Evolutionary conservation across 2,797 vertebrate species (phyloP).

Genomic region (Syncerus caffer): DNA sequence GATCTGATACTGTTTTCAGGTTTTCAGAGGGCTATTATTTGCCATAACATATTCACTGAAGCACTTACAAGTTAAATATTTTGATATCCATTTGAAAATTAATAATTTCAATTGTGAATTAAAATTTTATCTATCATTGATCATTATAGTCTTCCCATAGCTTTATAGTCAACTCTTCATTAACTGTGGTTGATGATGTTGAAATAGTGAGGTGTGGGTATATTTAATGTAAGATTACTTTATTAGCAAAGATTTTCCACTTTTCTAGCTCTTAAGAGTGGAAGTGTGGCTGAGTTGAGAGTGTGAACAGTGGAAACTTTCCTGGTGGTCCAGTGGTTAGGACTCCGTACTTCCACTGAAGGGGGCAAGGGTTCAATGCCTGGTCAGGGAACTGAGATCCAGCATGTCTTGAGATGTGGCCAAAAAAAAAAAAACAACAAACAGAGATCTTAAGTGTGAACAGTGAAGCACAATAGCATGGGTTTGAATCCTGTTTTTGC

Average conservation of each 20-base stretch:
- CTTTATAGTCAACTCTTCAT: neutral
- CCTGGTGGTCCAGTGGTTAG: neutral
- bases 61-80: neutral
- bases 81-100: constrained; percentile 30
- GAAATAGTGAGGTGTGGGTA: neutral
- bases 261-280: neutral
- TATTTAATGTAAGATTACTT: neutral
- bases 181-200: neutral
- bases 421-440: neutral
- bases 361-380: neutral
- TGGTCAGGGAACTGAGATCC: neutral
- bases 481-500: neutral
- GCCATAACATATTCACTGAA: neutral
- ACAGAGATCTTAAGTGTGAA: neutral
- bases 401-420: neutral
- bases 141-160: neutral
- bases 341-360: neutral
- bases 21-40: constrained; percentile 1
- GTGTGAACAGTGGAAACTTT: neutral
- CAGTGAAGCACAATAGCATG: neutral
- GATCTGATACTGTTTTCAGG: neutral
- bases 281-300: neutral
- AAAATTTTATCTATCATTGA: neutral
- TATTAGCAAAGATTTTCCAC: neutral
- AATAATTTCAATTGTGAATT: neutral